phyloP scores from a whole-genome alignment of 1,140 invertebrate genomes.

The Drosophila santomea region DNA sequence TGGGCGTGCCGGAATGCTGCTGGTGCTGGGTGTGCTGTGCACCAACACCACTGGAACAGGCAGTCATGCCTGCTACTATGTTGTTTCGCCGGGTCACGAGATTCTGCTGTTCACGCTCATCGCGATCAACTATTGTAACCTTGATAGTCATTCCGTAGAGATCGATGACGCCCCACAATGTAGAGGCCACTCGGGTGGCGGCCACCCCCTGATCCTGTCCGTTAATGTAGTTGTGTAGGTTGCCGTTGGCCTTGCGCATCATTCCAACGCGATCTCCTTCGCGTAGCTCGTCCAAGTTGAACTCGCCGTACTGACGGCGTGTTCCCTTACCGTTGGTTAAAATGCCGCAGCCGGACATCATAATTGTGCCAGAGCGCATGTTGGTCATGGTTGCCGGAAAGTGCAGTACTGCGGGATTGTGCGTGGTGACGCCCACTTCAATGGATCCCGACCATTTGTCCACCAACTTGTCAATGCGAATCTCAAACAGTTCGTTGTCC shows the following conservation, averaged over 20 bases:
- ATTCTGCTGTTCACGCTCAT: conserved; percentile 92
- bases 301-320: conserved; percentile 95
- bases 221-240: conserved; percentile 97
- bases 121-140: conserved; percentile 92
- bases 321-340: conserved; percentile 97
- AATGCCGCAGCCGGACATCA: conserved; percentile 99
- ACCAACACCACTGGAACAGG: conserved; percentile 88
- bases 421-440: conserved; percentile 97
- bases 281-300: conserved; percentile 96
- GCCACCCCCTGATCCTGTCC: conserved; percentile 96
- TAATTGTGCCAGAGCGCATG: conserved; percentile 96
- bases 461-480: conserved; percentile 95
- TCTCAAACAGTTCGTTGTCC: conserved; percentile 97
- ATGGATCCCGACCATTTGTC: conserved; percentile 97
- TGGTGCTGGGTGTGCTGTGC: conserved; percentile 87
- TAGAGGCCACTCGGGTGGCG: conserved; percentile 90
- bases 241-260: conserved; percentile 92
- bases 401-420: conserved; percentile 94
- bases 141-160: conserved; percentile 98
- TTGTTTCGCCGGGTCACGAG: conserved; percentile 89
- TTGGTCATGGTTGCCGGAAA: conserved; percentile 99
- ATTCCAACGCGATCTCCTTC: conserved; percentile 93
- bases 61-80: conserved; percentile 82
- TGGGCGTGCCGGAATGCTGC: conserved; percentile 64
- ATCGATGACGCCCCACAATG: conserved; percentile 97